Base-by-base conservation (phyloP, 2,797 vertebrate species). In the Rhabdomys pumilio region DNA sequence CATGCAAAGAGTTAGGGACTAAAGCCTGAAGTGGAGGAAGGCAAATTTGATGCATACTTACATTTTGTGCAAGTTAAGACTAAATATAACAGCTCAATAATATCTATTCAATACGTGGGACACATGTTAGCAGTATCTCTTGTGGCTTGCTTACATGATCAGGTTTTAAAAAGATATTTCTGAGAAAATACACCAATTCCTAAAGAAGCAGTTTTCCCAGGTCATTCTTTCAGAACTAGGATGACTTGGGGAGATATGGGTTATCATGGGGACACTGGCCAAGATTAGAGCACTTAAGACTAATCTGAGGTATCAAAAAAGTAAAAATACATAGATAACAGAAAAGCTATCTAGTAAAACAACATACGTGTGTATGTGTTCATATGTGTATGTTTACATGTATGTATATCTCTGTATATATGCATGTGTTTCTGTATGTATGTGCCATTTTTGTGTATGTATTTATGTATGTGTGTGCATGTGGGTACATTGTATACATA, bases 161-260 rank as follows among this genome's bases (percentile, higher is more conserved):
- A 95, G 65, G 34, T 76, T 94, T 93, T 34, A 79, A 47, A 91
- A 76, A 67, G 29, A 75, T 65, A 83, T 8, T 76, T 96, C 79
- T 72, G 50, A 95, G 47, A 89, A 63, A 96, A 93, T 34, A 83
- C 34, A 6, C 75, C 38, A 65, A 15, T 19, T 17, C 22, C 81
- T 53, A 31, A 90, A 86, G 26, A 82, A 79, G 15, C 44, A 5
- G 15, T 94, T 96, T 47, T 14, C 65, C 38, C 57, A 61, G 38
- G 34, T 55, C 73, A 85, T 50, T 6, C 6, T 14, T 6, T 34
- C 12, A 81, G 13, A 85, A 92, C 50, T 15, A 55, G 81, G 12
- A 34, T 83, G 24, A 50, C 41, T 8, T 29, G 86, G 1, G 38
- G 81, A 93, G 7, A 50, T 85, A 11, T 53, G 47, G 69, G 57